phyloP scores from a whole-genome alignment of 2,113 vertebrate species.

The Podocnemis expansa region DNA sequence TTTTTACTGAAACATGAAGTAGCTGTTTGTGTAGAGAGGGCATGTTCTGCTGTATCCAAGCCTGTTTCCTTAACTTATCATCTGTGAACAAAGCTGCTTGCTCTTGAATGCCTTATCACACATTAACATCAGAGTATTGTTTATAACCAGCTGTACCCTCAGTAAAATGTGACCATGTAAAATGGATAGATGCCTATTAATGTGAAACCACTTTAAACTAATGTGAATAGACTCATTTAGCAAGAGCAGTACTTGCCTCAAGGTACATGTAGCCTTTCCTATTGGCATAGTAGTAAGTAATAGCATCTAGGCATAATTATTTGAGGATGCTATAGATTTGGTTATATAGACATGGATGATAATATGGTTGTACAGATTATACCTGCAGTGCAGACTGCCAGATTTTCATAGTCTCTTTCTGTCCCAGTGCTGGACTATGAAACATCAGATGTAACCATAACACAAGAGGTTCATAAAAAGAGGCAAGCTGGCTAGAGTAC shows the following conservation, averaged over 20 bases:
- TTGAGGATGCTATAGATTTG: not conserved
- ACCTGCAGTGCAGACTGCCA: not conserved
- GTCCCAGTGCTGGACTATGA: not conserved
- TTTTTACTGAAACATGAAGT: not conserved
- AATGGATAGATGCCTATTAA: not conserved
- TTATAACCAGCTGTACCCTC: not conserved
- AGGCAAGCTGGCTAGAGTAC: not conserved
- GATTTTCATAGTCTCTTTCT: not conserved
- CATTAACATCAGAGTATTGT: not conserved
- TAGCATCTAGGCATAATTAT: accelerated
- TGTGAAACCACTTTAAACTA: not conserved
- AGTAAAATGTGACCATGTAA: not conserved
- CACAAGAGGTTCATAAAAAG: not conserved
- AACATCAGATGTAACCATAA: not conserved
- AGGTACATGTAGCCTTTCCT: not conserved
- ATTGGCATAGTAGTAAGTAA: not conserved
- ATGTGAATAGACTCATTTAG: not conserved
- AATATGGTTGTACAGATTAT: not conserved
- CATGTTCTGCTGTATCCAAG: not conserved
- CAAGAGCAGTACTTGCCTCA: not conserved
- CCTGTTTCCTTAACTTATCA: slow-evolving; percentile 11
- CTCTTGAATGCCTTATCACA: slow-evolving; percentile 5
- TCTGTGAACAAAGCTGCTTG: not conserved
- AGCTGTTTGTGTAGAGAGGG: not conserved
- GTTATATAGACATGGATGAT: not conserved